These are phyloP conservation scores for Charanyca ferruginea DNA, from an alignment of 2,888 invertebrate genomes.

Conservation along the genomic window DNA sequence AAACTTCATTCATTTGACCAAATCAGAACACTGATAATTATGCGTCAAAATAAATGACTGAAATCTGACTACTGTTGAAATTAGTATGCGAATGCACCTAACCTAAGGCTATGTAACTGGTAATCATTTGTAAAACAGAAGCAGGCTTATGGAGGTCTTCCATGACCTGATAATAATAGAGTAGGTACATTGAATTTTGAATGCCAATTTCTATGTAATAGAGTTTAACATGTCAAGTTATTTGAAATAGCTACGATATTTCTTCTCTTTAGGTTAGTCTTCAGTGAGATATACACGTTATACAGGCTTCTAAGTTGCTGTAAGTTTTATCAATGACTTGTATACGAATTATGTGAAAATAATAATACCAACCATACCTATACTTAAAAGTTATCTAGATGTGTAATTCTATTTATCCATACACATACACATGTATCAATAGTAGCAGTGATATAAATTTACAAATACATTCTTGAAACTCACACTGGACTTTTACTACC, in stretches of 20 bases:
- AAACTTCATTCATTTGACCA: not conserved
- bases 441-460: slow-evolving; percentile 14
- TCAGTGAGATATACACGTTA: slow-evolving; percentile 5
- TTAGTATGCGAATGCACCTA: not conserved
- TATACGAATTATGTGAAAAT: slow-evolving; percentile 25
- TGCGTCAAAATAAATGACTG: slow-evolving; percentile 34
- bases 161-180: not conserved
- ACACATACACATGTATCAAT: slow-evolving; percentile 17
- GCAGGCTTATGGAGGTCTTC: slow-evolving; percentile 3
- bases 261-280: slow-evolving; percentile 3
- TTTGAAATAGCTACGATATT: slow-evolving; percentile 29
- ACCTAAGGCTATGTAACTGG: not conserved
- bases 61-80: slow-evolving; percentile 11
- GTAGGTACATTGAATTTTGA: slow-evolving; percentile 16
- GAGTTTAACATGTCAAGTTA: slow-evolving; percentile 15
- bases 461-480: slow-evolving; percentile 40
- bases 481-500: slow-evolving; percentile 4
- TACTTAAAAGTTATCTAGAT: slow-evolving; percentile 5
- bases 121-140: slow-evolving; percentile 32
- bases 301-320: slow-evolving; percentile 18
- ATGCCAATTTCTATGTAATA: slow-evolving; percentile 1
- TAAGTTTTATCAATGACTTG: slow-evolving; percentile 6
- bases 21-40: slow-evolving; percentile 14
- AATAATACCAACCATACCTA: slow-evolving; percentile 12
- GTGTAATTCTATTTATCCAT: slow-evolving; percentile 22